These are phyloP conservation scores for Danionella cerebrum DNA, from an alignment of 2,113 vertebrate species.

Conservation along the genomic window DNA sequence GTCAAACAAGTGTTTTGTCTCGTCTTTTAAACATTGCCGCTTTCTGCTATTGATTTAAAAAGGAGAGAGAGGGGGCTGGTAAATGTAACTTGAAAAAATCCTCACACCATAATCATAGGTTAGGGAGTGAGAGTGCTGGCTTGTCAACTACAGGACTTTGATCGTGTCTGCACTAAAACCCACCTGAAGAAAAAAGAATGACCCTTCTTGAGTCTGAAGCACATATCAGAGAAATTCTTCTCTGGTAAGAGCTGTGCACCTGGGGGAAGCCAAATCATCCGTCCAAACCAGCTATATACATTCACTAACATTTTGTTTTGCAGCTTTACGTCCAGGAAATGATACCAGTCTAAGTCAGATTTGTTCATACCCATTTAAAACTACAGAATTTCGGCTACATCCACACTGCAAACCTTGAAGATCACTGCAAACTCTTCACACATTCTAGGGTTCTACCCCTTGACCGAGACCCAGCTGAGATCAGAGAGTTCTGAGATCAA, in stretches of 20 bases:
- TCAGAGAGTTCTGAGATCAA: no score
- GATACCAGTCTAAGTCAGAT: no score
- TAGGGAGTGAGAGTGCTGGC: not conserved
- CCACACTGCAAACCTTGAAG: no score
- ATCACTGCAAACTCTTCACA: no score
- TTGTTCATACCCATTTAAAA: conserved; percentile 55
- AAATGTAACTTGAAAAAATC: not conserved
- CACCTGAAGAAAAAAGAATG: not conserved
- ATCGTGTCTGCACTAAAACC: not conserved
- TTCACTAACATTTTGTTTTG: not conserved
- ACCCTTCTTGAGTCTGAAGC: not conserved
- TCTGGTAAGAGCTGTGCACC: not conserved
- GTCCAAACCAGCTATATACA: not conserved
- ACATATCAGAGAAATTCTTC: not conserved
- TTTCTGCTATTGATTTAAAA: conserved; percentile 7
- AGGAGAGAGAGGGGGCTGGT: no score
- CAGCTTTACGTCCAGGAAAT: no score
- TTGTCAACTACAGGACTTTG: conserved; percentile 4
- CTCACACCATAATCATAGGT: not conserved
- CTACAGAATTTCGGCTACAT: no score
- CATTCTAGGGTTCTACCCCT: no score
- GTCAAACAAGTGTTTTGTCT: conserved; percentile 45
- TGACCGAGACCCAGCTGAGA: no score
- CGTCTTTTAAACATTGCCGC: not conserved
- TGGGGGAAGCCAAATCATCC: not conserved